phyloP scores from a whole-genome alignment of 2,888 invertebrate species.

The Noctuana brunneofusca region DNA sequence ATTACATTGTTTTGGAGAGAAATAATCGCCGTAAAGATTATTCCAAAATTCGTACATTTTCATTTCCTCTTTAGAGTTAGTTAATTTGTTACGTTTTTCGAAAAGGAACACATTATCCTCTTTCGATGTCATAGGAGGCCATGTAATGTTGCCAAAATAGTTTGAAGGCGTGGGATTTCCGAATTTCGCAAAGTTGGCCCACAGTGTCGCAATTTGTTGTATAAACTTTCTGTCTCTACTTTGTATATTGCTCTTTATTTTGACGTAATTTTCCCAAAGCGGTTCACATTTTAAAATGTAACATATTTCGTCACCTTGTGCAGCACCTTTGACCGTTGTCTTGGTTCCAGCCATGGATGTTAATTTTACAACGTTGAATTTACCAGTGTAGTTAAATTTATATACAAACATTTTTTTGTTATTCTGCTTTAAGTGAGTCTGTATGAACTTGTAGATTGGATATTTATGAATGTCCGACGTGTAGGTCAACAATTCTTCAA shows the following conservation, averaged over 20 bases:
- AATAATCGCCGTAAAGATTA: slow-evolving; percentile 58
- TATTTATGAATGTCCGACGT: slow-evolving; percentile 70
- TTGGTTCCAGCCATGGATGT: slow-evolving; percentile 54
- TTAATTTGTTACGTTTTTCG: slow-evolving; percentile 51
- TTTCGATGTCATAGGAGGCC: slow-evolving; percentile 58
- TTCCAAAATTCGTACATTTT: slow-evolving; percentile 66
- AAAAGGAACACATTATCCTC: slow-evolving; percentile 55
- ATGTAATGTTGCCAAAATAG: slow-evolving; percentile 48
- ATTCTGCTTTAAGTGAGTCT: slow-evolving; percentile 48
- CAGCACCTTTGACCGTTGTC: slow-evolving; percentile 64
- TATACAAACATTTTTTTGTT: slow-evolving; percentile 62
- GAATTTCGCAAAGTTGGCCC: slow-evolving; percentile 78
- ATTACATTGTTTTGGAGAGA: slow-evolving; percentile 51
- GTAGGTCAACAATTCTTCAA: slow-evolving; percentile 64
- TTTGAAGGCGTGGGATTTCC: slow-evolving; percentile 60
- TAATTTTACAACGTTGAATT: slow-evolving; percentile 64
- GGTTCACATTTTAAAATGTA: slow-evolving; percentile 76
- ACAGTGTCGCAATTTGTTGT: slow-evolving; percentile 64
- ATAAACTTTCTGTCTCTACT: slow-evolving; percentile 64
- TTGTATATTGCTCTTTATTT: slow-evolving; percentile 47
- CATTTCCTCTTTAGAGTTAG: slow-evolving; percentile 51
- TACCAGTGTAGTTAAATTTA: slow-evolving; percentile 74
- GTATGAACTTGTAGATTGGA: slow-evolving; percentile 71
- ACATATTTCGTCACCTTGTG: slow-evolving; percentile 76
- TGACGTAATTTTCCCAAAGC: slow-evolving; percentile 61